These are phyloP conservation scores for Choreutis nemorana DNA, from an alignment of 2,888 invertebrate species.

Conservation along the genomic window DNA sequence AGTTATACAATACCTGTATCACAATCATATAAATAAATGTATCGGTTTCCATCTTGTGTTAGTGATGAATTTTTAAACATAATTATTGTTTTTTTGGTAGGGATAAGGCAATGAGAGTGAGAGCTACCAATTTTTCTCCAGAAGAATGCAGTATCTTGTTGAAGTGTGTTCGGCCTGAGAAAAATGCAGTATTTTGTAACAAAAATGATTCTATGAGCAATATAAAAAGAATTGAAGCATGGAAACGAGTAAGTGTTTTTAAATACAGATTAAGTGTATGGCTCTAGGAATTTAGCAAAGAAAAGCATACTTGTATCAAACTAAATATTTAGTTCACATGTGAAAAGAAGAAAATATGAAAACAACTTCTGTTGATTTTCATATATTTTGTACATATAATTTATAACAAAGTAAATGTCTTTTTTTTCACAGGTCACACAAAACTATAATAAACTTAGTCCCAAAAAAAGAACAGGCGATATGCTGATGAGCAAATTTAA, in stretches of 20 bases:
- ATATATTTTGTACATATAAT: too few species aligned
- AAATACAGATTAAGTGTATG: neutral
- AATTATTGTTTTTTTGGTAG: neutral
- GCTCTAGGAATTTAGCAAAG: too few species aligned
- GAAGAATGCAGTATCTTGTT: conserved; percentile 39
- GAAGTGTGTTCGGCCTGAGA: conserved; percentile 43
- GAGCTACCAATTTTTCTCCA: conserved; percentile 43
- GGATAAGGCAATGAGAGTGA: too few species aligned
- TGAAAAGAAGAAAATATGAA: too few species aligned
- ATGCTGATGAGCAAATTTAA: conserved; percentile 38
- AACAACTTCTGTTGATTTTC: too few species aligned
- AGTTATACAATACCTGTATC: too few species aligned
- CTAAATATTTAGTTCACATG: too few species aligned
- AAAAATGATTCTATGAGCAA: conserved; percentile 19
- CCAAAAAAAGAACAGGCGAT: conserved; percentile 32
- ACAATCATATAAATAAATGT: too few species aligned
- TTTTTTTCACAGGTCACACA: conserved; percentile 30
- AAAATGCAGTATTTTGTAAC: conserved; percentile 30
- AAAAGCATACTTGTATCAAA: too few species aligned
- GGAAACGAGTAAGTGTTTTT: conserved; percentile 34
- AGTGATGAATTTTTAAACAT: neutral
- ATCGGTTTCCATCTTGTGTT: too few species aligned
- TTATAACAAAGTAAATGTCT: neutral
- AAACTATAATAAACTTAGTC: conserved; percentile 35
- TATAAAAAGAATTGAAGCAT: conserved; percentile 34